Evolutionary conservation across 2,113 vertebrate genomes (phyloP), one percentile per base, ranked within the genome.

Genomic region (Brachionichthys hirsutus): DNA sequence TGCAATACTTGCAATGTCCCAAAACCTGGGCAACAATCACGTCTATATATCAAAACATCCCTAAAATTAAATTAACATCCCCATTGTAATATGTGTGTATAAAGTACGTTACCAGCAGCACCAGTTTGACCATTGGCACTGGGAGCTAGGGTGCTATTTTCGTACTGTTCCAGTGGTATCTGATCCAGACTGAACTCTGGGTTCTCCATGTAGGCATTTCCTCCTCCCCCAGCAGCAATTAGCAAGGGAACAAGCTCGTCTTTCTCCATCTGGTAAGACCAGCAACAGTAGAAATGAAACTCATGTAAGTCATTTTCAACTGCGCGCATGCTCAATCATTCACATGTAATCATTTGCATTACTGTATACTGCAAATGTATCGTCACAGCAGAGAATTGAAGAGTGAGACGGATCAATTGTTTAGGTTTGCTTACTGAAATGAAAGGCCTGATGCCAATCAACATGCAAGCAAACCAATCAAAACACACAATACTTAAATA

Each of bases 171-270:
- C 80, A 92, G 30, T 0, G 82, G 75, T 9, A 69, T 51, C 0
- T 86, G 81, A 16, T 93, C 92, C 76, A 84, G 60, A 36, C 80
- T 88, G 54, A 56, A 78, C 63, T 92, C 91, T 5, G 80, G 91
- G 70, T 91, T 84, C 76, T 94, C 93, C 85, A 94, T 62, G 83
- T 95, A 96, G 34, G 93, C 93, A 49, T 93, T 95, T 44, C 95
- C 94, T 80, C 95, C 95, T 51, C 93, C 96, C 15, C 95, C 93
- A 46, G 95, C 95, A 10, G 94, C 95, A 59, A 95, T 92, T 85
- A 94, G 88, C 88, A 93, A 87, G 36, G 93, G 95, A 82, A 94
- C 89, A 58, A 87, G 87, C 77, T 90, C 84, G 1, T 87, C 90
- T 2, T 84, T 82, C 53, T 92, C 92, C 91, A 89, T 90, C 93